Evolutionary conservation across 1,140 invertebrate species (phyloP).

Genomic region (Paraescarpia echinospica): DNA sequence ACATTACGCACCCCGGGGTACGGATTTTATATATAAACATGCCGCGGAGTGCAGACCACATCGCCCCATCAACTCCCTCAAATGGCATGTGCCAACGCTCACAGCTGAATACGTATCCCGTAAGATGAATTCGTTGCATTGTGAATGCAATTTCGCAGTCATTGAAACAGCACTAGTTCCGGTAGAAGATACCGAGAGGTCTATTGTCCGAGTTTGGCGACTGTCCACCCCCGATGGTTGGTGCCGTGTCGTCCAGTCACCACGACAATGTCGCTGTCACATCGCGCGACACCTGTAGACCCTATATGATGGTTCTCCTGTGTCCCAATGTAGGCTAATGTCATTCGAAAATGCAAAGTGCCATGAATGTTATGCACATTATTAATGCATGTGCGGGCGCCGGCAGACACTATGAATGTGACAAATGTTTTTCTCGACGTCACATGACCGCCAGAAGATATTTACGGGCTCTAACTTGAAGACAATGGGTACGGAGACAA

Average conservation of each 20-base stretch:
- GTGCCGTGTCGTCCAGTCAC: background rate
- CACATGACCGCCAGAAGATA: no score
- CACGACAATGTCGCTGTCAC: background rate
- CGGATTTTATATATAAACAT: background rate
- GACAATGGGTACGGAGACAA: background rate
- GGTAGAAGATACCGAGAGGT: background rate
- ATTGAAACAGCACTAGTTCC: background rate
- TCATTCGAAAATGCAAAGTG: background rate
- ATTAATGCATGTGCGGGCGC: background rate
- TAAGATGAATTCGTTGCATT: background rate
- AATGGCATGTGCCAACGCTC: background rate
- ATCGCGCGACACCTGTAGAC: background rate
- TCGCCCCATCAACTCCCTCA: background rate
- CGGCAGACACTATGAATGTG: no score
- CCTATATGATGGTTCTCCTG: background rate
- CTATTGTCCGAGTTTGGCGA: background rate
- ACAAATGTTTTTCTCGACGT: no score
- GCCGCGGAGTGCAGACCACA: background rate
- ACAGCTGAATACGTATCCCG: background rate
- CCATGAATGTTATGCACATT: background rate
- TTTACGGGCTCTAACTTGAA: background rate
- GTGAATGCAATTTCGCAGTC: background rate
- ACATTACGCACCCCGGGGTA: background rate
- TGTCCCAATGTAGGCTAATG: background rate
- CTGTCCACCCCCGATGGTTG: background rate